Evolutionary conservation across 1,140 invertebrate species (phyloP).

Genomic region (Myzus persicae): DNA sequence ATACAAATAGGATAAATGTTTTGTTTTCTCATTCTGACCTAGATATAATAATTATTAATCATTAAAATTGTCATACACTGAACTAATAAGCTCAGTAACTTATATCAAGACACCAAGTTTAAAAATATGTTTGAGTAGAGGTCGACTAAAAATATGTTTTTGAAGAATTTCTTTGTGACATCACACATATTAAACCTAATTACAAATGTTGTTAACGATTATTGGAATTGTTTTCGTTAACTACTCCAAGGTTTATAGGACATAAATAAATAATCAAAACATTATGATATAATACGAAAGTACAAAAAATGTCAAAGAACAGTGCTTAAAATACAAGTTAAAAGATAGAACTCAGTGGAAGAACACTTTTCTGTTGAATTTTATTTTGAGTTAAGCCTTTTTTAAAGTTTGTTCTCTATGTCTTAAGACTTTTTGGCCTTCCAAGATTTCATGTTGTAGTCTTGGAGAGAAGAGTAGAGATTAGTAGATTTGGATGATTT

Average conservation of each 20-base stretch:
- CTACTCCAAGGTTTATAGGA: not conserved
- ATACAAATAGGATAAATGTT: not conserved
- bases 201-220: too few relatives aligned
- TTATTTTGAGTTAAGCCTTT: not conserved
- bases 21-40: too few relatives aligned
- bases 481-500: not conserved
- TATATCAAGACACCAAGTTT: too few relatives aligned
- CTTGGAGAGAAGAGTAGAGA: not conserved
- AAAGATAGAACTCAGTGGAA: not conserved
- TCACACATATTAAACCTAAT: too few relatives aligned
- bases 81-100: too few relatives aligned
- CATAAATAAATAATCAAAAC: not conserved
- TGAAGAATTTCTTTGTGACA: too few relatives aligned
- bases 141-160: too few relatives aligned
- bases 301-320: not conserved
- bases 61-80: too few relatives aligned
- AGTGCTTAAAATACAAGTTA: not conserved
- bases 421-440: not conserved
- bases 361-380: not conserved
- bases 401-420: not conserved
- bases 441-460: not conserved
- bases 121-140: too few relatives aligned
- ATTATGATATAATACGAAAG: not conserved
- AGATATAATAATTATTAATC: too few relatives aligned
- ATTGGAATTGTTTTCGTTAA: too few relatives aligned